These are phyloP conservation scores for Tragelaphus oryx DNA, from an alignment of 2,797 vertebrate species.

Conservation along the genomic window DNA sequence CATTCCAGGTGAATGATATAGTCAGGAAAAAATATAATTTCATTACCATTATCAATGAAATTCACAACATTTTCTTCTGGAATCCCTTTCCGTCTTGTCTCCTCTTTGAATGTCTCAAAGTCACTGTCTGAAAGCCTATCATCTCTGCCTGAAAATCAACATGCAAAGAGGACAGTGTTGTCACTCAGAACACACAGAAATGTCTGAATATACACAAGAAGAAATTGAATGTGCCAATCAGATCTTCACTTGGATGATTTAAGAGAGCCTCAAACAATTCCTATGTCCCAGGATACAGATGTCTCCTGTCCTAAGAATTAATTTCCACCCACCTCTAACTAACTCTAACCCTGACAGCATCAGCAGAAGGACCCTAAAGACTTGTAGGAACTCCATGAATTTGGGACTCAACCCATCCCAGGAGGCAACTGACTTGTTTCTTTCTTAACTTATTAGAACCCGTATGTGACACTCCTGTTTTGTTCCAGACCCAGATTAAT, in stretches of 20 bases:
- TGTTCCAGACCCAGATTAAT: not conserved
- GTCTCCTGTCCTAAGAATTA: not conserved
- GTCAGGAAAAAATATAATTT: not conserved
- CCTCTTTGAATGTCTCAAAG: not conserved
- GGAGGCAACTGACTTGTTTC: not conserved
- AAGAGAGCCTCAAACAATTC: not conserved
- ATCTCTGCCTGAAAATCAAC: not conserved
- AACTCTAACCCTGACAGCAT: too few relatives aligned
- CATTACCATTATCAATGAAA: not conserved
- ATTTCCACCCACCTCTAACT: not conserved
- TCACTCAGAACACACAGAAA: not conserved
- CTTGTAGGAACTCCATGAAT: not conserved
- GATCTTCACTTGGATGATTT: not conserved
- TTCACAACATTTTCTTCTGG: not conserved
- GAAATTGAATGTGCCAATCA: not conserved
- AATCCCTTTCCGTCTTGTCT: not conserved
- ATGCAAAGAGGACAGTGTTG: not conserved
- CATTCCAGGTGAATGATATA: not conserved
- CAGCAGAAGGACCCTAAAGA: too few relatives aligned
- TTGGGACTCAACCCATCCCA: not conserved
- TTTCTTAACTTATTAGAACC: not conserved
- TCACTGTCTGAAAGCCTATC: too few relatives aligned
- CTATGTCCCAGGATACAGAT: not conserved
- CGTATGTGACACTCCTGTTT: not conserved
- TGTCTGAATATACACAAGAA: not conserved